Evolutionary conservation across 2,113 vertebrate species (phyloP), one percentile per base, ranked within the genome.

Genomic region (Tupaia chinensis): DNA sequence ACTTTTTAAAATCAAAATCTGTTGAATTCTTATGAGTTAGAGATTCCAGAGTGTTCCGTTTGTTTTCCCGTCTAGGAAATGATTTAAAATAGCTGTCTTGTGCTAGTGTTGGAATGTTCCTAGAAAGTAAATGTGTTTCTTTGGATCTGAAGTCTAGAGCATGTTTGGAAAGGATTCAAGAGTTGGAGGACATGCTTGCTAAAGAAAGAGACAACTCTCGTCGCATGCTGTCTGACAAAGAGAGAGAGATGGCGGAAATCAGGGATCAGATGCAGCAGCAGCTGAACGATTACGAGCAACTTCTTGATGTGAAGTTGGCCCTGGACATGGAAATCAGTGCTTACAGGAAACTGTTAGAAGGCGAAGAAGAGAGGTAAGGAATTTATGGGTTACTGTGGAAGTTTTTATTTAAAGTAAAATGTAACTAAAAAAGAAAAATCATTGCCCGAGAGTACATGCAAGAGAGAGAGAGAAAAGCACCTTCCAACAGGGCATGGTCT

Each of bases 261-360:
- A 98, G 98, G 87, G 97, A 97, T 84, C 98, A 98, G 97, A 99
- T 99, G 99, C 99, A 99, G 95, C 98, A 98, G 2, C 99, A 99
- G 93, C 97, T 99, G 91, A 98, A 95, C 1, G 99, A 99, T 56
- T 99, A 99, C 0, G 99, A 99, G 17, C 98, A 99, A 72, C 99
- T 99, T 90, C 98, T 99, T 89, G 99, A 99, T 85, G 99, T 99
- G 5, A 99, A 99, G 91, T 98, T 99, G 89, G 99, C 99, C 14
- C 98, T 99, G 92, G 99, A 99, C 98, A 99, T 99, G 99, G 99
- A 99, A 98, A 99, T 99, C 96, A 99, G 87, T 14, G 99, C 99
- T 65, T 99, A 99, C 74, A 98, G 99, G 93, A 99, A 99, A 72
- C 98, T 99, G 54, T 95, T 99, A 93, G 99, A 99, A 91, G 99